Base-by-base conservation (phyloP, 2,888 invertebrate species). In the Eupithecia subumbrata region DNA sequence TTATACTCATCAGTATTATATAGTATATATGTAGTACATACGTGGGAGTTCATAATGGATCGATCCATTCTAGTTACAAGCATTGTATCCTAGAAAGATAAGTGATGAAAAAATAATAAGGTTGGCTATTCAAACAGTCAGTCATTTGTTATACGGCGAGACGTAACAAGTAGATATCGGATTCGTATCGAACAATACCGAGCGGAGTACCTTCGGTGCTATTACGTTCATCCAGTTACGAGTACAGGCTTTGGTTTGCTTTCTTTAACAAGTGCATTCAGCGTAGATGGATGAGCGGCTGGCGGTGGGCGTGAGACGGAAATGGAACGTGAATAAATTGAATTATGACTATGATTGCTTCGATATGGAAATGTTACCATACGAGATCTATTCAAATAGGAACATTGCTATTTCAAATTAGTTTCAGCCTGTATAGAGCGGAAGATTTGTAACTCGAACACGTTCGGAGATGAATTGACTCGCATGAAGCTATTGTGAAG, bases 321-420 rank as follows among this genome's bases (percentile, higher is more conserved):
- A 90, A 89, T 88, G 89, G 87, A 88, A 88, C 86, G 87, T 86
- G 90, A 90, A 91, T 91, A 90, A 90, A 92, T 91, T 90, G 88
- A 91, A 91, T 92, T 90, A 90, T 89, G 87, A 85, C 87, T 88
- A 88, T 86, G 89, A 89, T 89, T 89, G 86, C 85, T 86, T 87
- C 85, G 84, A 85, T 87, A 90, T 91, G 88, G 84, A 86, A 88
- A 87, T 88, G 84, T 85, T 48, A 85, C 83, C 68, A 85, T 82
- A 82, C 73, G 74, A 76, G 68, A 78, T 84, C 82, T 85, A 84
- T 85, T 85, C 82, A 85, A 76, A 79, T 76, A 74, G 43, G 74
- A 78, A 76, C 77, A 78, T 78, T 83, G 85, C 81, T 83, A 80
- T 82, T 84, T 86, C 71, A 70, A 76, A 78, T 77, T 74, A 77